phyloP scores from a whole-genome alignment of 1,140 invertebrate genomes.

The Drosophila albomicans region DNA sequence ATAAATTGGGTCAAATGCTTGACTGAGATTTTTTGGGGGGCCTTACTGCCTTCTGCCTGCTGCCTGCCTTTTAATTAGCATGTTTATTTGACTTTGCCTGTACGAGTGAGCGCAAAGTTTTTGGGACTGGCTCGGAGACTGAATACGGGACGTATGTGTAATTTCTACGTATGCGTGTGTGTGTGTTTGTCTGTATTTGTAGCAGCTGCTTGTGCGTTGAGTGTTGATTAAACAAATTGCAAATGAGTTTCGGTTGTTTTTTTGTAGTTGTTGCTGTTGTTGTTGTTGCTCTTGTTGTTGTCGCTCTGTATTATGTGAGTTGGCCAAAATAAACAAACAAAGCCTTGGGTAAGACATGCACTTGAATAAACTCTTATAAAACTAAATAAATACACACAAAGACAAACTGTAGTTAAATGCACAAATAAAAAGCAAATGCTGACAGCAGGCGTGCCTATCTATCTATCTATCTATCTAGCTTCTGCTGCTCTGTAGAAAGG shows the following conservation, averaged over 20 bases:
- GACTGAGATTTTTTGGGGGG: slow-evolving; percentile 26
- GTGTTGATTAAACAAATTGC: slow-evolving; percentile 83
- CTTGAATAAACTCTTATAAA: slow-evolving; percentile 82
- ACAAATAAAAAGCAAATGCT: slow-evolving; percentile 67
- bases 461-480: neutral
- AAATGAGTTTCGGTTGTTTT: slow-evolving; percentile 76
- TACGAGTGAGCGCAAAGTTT: slow-evolving; percentile 51
- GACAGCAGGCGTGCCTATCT: slow-evolving; percentile 26
- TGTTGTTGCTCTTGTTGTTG: neutral
- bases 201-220: slow-evolving; percentile 60
- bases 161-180: slow-evolving; percentile 31
- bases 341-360: slow-evolving; percentile 76
- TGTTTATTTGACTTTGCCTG: slow-evolving; percentile 80
- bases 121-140: slow-evolving; percentile 32
- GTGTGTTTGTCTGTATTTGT: slow-evolving; percentile 19
- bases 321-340: slow-evolving; percentile 72
- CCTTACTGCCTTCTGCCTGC: too few species aligned
- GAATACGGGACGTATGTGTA: slow-evolving; percentile 67
- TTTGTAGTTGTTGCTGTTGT: slow-evolving; percentile 41
- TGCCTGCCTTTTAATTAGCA: slow-evolving; percentile 75
- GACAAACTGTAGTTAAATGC: slow-evolving; percentile 64
- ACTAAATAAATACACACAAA: slow-evolving; percentile 71
- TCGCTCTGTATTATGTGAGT: slow-evolving; percentile 33
- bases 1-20: slow-evolving; percentile 75
- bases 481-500: too few species aligned